A percentile compares a stretch with the other conserved stretches of the same genome.
Evolutionary conservation across 2,888 invertebrate genomes (phyloP).

Genomic region (Drosophila atripex): DNA sequence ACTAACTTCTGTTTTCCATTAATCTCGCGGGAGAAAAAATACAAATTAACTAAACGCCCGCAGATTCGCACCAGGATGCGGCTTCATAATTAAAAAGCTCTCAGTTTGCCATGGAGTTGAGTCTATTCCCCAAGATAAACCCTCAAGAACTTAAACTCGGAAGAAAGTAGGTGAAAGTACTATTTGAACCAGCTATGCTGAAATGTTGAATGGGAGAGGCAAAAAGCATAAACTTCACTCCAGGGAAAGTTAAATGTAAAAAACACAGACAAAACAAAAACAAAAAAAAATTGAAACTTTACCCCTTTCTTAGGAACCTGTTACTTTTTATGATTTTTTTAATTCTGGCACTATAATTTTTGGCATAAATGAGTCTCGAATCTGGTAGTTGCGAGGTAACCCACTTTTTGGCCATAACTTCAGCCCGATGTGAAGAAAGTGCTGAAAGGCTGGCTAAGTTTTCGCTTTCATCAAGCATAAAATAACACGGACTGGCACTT

Average conservation of each 20-base stretch:
- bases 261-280: slow-evolving; percentile 5
- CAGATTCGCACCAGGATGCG: slow-evolving; percentile 39
- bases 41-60: slow-evolving; percentile 67
- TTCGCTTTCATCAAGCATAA: slow-evolving; percentile 36
- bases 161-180: slow-evolving; percentile 64
- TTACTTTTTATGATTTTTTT: slow-evolving; percentile 23
- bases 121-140: slow-evolving; percentile 30
- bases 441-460: slow-evolving; percentile 22
- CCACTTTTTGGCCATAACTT: background rate
- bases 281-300: slow-evolving; percentile 5
- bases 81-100: slow-evolving; percentile 47
- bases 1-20: slow-evolving; percentile 27
- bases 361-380: background rate
- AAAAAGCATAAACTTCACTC: slow-evolving; percentile 10
- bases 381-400: background rate
- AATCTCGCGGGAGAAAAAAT: slow-evolving; percentile 38
- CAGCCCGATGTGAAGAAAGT: background rate
- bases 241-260: slow-evolving; percentile 53
- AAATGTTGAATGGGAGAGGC: slow-evolving; percentile 24
- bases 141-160: slow-evolving; percentile 46
- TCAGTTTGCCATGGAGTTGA: slow-evolving; percentile 10
- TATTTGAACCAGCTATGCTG: slow-evolving; percentile 67
- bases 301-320: slow-evolving; percentile 19
- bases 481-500: slow-evolving; percentile 69
- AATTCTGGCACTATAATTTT: background rate